These are phyloP conservation scores for Leptoteleia sp. DNA, from an alignment of 1,140 invertebrate genomes.

Conservation along the genomic window DNA sequence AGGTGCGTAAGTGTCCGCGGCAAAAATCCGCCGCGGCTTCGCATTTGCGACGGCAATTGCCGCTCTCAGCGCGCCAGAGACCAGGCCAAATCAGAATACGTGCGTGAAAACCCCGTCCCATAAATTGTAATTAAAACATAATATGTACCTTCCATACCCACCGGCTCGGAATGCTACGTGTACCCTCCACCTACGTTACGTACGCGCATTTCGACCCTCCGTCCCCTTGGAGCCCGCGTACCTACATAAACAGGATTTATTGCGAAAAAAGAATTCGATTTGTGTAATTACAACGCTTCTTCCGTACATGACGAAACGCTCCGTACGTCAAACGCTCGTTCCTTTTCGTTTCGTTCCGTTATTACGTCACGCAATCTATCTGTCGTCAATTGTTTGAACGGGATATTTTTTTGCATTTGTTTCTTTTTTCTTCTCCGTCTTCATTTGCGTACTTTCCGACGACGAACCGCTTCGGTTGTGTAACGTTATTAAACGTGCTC, in stretches of 20 bases:
- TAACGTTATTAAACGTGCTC: too few relatives aligned
- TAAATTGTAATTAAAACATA: constrained; percentile 75
- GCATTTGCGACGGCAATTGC: constrained; percentile 25
- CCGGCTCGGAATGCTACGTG: constrained; percentile 51
- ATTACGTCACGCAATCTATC: constrained; percentile 5
- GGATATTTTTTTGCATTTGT: too few relatives aligned
- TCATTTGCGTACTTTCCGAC: neutral
- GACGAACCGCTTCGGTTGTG: neutral
- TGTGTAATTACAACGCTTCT: constrained; percentile 49
- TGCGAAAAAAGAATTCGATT: constrained; percentile 41
- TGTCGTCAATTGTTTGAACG: constrained; percentile 1
- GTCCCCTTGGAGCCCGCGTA: constrained; percentile 28
- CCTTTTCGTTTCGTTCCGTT: neutral
- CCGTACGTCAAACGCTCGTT: too few relatives aligned
- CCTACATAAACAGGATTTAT: constrained; percentile 54
- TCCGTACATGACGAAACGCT: constrained; percentile 23
- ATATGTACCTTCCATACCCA: constrained; percentile 61
- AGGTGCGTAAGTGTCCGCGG: constrained; percentile 26
- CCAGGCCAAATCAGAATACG: constrained; percentile 69
- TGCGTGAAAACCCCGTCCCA: constrained; percentile 69
- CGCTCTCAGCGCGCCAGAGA: constrained; percentile 20
- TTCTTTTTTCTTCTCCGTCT: too few relatives aligned
- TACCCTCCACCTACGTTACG: constrained; percentile 54
- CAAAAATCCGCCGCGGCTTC: constrained; percentile 20
- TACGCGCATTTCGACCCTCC: constrained; percentile 42